phyloP scores from a whole-genome alignment of 92 coral and sea anemone genomes.

The Actinernus sp. region DNA sequence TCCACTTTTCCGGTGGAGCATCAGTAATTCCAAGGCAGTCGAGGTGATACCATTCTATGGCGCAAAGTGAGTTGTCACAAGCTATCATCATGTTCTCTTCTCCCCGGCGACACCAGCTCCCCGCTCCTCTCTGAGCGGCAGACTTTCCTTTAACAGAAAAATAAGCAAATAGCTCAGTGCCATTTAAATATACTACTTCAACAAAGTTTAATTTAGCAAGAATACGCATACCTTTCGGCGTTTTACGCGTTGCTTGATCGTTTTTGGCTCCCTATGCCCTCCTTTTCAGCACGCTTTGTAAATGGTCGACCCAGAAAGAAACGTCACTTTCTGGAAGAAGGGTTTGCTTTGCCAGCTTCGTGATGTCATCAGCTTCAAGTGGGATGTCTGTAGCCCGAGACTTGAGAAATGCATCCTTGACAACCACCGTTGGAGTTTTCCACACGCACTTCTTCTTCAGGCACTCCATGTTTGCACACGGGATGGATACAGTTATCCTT shows the following conservation, averaged over 20 bases:
- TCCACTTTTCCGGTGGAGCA: not conserved
- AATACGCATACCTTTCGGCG: conserved; percentile 14
- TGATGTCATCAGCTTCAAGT: conserved; percentile 25
- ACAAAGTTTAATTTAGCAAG: not conserved
- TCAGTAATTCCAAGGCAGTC: not conserved
- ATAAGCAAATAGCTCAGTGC: not conserved
- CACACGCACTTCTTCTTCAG: conserved; percentile 37
- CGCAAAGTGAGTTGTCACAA: conserved; percentile 2
- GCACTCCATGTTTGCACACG: conserved; percentile 17
- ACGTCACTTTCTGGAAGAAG: conserved; percentile 40
- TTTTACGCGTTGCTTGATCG: conserved; percentile 24
- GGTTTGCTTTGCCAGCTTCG: conserved; percentile 36
- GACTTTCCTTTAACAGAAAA: not conserved
- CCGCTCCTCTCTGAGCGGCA: not conserved
- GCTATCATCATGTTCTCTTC: conserved; percentile 11
- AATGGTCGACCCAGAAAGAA: conserved; percentile 44
- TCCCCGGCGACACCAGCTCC: conserved; percentile 16
- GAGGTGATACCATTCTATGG: not conserved
- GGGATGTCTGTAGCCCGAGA: conserved; percentile 12
- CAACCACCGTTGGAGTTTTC: conserved; percentile 34
- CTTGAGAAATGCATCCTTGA: conserved; percentile 44
- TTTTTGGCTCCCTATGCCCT: conserved; percentile 50
- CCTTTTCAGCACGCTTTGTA: conserved; percentile 29
- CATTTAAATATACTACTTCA: not conserved
- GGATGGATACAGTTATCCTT: conserved; percentile 39